A percentile compares a stretch with the other conserved stretches of the same genome.
Evolutionary conservation across 1,140 invertebrate genomes (phyloP).

Genomic region (Contarinia nasturtii): DNA sequence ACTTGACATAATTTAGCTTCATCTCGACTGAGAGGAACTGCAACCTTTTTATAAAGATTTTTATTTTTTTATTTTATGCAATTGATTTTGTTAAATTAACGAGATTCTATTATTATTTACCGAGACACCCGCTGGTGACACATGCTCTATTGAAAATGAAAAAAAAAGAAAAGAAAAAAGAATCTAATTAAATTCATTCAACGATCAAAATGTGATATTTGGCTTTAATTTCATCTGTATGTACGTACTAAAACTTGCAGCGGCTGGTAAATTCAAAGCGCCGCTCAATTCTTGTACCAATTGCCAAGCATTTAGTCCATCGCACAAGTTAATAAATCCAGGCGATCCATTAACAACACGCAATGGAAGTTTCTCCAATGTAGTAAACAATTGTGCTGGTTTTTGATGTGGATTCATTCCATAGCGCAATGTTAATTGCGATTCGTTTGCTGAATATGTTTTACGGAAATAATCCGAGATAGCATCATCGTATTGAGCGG

Average conservation of each 20-base stretch:
- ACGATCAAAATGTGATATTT: no score
- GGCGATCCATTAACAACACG: constrained; percentile 87
- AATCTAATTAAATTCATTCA: no score
- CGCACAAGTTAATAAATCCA: constrained; percentile 87
- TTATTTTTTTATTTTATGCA: no score
- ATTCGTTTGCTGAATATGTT: constrained; percentile 58
- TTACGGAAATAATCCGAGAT: constrained; percentile 93
- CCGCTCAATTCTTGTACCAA: constrained; percentile 74
- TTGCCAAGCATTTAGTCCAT: constrained; percentile 95
- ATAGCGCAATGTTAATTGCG: constrained; percentile 75
- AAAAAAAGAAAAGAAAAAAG: no score
- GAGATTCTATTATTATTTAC: no score
- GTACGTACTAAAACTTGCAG: constrained; percentile 76
- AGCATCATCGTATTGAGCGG: constrained; percentile 80
- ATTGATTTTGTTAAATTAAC: no score
- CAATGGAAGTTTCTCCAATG: constrained; percentile 60
- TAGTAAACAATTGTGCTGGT: constrained; percentile 83
- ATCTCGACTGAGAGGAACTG: constrained; percentile 46
- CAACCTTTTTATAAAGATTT: no score
- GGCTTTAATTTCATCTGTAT: no score
- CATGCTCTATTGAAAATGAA: no score
- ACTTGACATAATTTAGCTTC: constrained; percentile 86
- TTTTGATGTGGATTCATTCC: constrained; percentile 97
- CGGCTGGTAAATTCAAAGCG: constrained; percentile 68
- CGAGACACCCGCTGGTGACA: constrained; percentile 89